Evolutionary conservation across 2,113 vertebrate species (phyloP).

Genomic region (Gymnocephalus cernua): DNA sequence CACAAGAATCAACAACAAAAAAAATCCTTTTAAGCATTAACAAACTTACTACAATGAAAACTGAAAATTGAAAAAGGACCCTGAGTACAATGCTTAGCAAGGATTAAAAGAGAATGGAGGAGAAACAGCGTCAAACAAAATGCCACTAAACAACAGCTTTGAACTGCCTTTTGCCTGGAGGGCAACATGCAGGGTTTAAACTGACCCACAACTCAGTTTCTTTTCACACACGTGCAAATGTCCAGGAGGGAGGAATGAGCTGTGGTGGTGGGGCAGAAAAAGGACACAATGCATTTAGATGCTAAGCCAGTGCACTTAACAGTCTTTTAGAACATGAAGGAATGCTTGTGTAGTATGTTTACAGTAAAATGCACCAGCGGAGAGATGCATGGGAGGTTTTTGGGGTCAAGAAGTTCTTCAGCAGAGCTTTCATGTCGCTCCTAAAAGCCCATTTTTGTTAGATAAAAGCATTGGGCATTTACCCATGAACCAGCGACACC

Average conservation of each 20-base stretch:
- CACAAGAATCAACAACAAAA: background rate
- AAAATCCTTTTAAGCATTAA: constrained; percentile 29
- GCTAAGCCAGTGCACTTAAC: constrained; percentile 11
- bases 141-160: constrained; percentile 67
- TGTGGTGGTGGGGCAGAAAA: constrained; percentile 39
- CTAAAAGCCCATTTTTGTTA: background rate
- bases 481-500: constrained; percentile 91
- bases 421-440: background rate
- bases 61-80: constrained; percentile 20
- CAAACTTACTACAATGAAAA: constrained; percentile 44
- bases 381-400: background rate
- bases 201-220: constrained; percentile 58
- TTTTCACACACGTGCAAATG: constrained; percentile 85
- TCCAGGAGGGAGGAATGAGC: constrained; percentile 70
- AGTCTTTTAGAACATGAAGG: constrained; percentile 17
- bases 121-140: constrained; percentile 57
- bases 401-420: background rate
- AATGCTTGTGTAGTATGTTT: constrained; percentile 43
- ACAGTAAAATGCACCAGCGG: background rate
- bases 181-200: constrained; percentile 69
- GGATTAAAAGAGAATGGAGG: constrained; percentile 49
- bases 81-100: constrained; percentile 18
- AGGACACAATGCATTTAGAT: constrained; percentile 48
- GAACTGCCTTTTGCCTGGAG: constrained; percentile 82
- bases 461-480: constrained; percentile 34